A percentile compares a stretch with the other conserved stretches of the same genome.
Evolutionary conservation across 2,113 vertebrate genomes (phyloP).

Genomic region (Sander vitreus): DNA sequence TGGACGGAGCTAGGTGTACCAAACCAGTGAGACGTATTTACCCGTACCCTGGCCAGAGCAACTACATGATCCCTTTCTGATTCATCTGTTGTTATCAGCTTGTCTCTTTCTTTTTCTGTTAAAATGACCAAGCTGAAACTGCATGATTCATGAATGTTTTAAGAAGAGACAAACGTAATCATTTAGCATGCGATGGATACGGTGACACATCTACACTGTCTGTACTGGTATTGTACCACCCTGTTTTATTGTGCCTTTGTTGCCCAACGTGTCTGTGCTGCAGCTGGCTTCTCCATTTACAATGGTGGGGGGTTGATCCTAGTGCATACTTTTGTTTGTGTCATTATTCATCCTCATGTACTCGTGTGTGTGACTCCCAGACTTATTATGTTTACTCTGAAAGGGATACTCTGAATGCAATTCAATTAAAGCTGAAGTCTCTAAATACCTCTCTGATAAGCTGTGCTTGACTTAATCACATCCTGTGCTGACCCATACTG

Average conservation of each 20-base stretch:
- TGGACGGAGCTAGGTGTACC: slow-evolving; percentile 83
- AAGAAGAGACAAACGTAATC: neutral
- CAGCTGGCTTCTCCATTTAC: slow-evolving; percentile 38
- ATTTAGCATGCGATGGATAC: neutral
- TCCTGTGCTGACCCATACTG: slow-evolving; percentile 12
- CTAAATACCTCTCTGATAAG: slow-evolving; percentile 70
- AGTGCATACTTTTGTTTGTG: neutral
- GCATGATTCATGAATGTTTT: neutral
- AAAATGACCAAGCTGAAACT: neutral
- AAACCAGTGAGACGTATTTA: slow-evolving; percentile 83
- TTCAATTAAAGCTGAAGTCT: slow-evolving; percentile 70
- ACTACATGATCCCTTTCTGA: slow-evolving; percentile 73
- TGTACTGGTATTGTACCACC: slow-evolving; percentile 16
- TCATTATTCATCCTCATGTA: slow-evolving; percentile 29
- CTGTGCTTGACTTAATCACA: slow-evolving; percentile 66
- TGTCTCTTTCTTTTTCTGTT: neutral
- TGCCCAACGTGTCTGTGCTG: slow-evolving; percentile 5
- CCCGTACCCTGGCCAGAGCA: slow-evolving; percentile 64
- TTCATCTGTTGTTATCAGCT: neutral
- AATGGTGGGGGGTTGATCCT: slow-evolving; percentile 11
- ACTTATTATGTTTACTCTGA: slow-evolving; percentile 32
- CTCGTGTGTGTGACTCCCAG: slow-evolving; percentile 32
- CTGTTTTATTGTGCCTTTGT: slow-evolving; percentile 18
- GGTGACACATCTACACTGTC: neutral
- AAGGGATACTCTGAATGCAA: slow-evolving; percentile 36